These are phyloP conservation scores for Hemitrygon akajei DNA, from an alignment of 2,797 vertebrate species.

Conservation along the genomic window DNA sequence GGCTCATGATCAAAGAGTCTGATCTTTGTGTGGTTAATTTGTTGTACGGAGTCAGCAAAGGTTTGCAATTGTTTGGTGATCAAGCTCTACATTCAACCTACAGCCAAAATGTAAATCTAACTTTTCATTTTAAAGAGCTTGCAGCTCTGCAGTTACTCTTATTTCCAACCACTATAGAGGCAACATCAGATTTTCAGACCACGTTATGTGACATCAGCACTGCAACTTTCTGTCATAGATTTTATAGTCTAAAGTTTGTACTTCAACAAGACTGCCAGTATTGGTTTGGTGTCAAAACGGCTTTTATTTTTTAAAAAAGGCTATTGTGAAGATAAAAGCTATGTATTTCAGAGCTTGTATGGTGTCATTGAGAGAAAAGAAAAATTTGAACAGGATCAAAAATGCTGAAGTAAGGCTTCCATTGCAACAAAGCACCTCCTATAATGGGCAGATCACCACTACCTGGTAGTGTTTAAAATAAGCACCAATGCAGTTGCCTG, in stretches of 20 bases:
- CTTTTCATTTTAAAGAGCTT: not conserved
- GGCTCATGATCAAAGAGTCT: not conserved
- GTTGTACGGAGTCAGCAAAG: not conserved
- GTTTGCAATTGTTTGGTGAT: not conserved
- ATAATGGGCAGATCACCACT: constrained; percentile 10
- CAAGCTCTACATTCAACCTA: not conserved
- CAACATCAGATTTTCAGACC: not conserved
- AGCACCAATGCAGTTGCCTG: constrained; percentile 2
- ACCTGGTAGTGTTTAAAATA: not conserved
- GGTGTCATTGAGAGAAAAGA: not conserved
- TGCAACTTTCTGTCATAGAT: not conserved
- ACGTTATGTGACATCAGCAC: too few relatives aligned
- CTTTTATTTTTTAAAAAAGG: not conserved
- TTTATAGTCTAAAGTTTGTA: not conserved
- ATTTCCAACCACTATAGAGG: not conserved
- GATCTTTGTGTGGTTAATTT: not conserved
- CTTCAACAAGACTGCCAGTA: not conserved
- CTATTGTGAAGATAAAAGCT: not conserved
- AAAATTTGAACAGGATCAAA: not conserved
- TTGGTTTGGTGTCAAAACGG: not conserved
- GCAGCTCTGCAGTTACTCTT: not conserved
- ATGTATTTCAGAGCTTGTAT: not conserved
- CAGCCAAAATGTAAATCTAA: not conserved
- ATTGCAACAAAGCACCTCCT: not conserved
- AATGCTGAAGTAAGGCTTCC: constrained; percentile 17